A percentile compares a stretch with the other conserved stretches of the same genome.
phyloP scores from a whole-genome alignment of 2,888 invertebrate genomes.

The Sepiola atlantica region DNA sequence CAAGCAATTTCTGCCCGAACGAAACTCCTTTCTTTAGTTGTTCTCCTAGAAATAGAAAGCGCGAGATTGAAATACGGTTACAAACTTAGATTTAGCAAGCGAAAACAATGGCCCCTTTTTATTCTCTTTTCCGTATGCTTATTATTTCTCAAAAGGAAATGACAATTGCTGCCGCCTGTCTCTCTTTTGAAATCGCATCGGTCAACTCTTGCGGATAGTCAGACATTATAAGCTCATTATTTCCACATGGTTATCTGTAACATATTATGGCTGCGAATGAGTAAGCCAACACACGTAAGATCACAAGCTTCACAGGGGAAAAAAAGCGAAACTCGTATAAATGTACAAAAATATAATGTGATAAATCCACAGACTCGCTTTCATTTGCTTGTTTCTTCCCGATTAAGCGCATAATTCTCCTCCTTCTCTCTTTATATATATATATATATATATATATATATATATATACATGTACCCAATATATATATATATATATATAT shows the following conservation, averaged over 20 bases:
- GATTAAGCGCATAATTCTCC: neutral
- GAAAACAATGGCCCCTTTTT: neutral
- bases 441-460: no score
- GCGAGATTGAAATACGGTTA: neutral
- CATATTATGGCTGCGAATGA: neutral
- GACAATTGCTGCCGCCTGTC: no score
- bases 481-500: no score
- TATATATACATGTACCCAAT: no score
- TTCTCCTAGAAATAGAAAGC: neutral
- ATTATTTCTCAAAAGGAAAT: neutral
- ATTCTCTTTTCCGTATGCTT: neutral
- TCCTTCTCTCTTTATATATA: neutral
- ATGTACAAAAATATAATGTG: no score
- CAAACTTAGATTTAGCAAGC: neutral
- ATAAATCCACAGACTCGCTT: no score
- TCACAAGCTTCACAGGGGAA: neutral
- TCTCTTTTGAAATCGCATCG: neutral
- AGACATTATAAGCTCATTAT: neutral
- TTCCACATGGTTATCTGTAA: conserved; percentile 8
- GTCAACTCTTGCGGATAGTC: neutral
- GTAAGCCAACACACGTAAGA: neutral
- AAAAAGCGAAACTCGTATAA: no score
- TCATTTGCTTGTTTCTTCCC: neutral
- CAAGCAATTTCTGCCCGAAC: no score
- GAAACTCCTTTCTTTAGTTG: no score